phyloP scores from a whole-genome alignment of 2,888 invertebrate species.

The Myopa tessellatipennis region DNA sequence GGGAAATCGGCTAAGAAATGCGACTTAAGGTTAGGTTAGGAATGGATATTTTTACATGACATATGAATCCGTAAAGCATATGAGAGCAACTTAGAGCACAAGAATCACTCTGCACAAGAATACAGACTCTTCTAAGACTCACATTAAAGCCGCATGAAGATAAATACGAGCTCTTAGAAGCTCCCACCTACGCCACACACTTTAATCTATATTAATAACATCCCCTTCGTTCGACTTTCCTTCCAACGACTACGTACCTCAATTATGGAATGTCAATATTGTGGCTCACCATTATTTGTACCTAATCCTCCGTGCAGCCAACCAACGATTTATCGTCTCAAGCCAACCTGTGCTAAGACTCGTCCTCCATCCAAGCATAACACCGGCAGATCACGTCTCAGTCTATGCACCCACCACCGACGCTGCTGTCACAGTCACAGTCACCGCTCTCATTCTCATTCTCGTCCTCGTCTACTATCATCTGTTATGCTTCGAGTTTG shows the following conservation, averaged over 20 bases:
- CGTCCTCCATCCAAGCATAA: constrained; percentile 6
- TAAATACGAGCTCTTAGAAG: not conserved
- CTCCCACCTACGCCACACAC: not conserved
- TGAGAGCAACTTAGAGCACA: constrained; percentile 38
- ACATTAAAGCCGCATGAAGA: too few relatives aligned
- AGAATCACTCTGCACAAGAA: constrained; percentile 42
- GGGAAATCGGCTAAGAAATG: too few relatives aligned
- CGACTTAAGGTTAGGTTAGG: too few relatives aligned
- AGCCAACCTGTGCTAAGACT: constrained; percentile 1
- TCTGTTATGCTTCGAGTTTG: constrained; percentile 30
- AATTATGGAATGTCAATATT: constrained; percentile 41
- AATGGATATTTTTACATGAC: too few relatives aligned
- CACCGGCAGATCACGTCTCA: constrained; percentile 27
- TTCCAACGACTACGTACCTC: not conserved
- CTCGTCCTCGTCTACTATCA: not conserved
- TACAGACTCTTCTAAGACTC: too few relatives aligned
- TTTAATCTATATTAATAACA: constrained; percentile 25
- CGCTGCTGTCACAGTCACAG: too few relatives aligned
- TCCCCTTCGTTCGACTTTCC: not conserved
- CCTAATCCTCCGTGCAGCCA: not conserved
- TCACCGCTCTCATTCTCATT: not conserved
- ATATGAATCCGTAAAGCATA: too few relatives aligned
- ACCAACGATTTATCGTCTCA: constrained; percentile 14
- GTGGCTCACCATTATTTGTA: constrained; percentile 7
- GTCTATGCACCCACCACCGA: not conserved